Base-by-base conservation (phyloP, 64 coral and sea anemone species). In the Trachythela sp. region DNA sequence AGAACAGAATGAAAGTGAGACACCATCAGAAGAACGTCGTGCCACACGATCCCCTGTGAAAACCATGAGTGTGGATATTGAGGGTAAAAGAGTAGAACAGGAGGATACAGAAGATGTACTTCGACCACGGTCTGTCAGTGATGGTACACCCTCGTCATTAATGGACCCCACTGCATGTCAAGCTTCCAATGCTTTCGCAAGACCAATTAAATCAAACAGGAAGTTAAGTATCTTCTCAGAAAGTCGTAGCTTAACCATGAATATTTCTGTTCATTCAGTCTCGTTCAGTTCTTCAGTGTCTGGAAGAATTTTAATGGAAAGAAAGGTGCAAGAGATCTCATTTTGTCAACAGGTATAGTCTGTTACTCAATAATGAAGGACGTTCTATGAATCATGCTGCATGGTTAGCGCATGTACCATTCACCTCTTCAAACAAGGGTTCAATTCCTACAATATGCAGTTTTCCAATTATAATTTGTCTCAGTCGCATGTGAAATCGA, bases 301-400 rank as follows among this genome's bases (percentile, higher is more conserved):
- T 29, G 75, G 75, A 38, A 80, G 34, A 37, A 18, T 80, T 60
- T 70, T 98, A 17, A 94, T 98, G 92, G 93, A 98, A 18, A 98
- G 80, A 48, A 86, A 88, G 36, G 87, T 98, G 13, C 85, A 93
- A 84, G 95, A 98, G 49, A 94, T 98, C 45, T 98, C 95, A 42
- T 98, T 98, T 91, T 98, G 95, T 89, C 95, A 98, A 31, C 95
- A 98, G 95, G 95, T 98, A 49, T 29, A 86, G 51, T 77, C 4
- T 37, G 34, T 80, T 10, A 31, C 26, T 72, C 17, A 26, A 2
- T 72, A 26, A 9, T 72, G 8, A 52, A 52, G 13, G 22, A 52
- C 13, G 49, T 20, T 52, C 1, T 52, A 11, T 72, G 68, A 31
- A 35, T 72, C 9, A 1, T 72, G 33, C 14, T 31, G n/a, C 68